Conservation (phyloP, 2,888 invertebrate genomes). For the Epiblema foenella region DNA sequence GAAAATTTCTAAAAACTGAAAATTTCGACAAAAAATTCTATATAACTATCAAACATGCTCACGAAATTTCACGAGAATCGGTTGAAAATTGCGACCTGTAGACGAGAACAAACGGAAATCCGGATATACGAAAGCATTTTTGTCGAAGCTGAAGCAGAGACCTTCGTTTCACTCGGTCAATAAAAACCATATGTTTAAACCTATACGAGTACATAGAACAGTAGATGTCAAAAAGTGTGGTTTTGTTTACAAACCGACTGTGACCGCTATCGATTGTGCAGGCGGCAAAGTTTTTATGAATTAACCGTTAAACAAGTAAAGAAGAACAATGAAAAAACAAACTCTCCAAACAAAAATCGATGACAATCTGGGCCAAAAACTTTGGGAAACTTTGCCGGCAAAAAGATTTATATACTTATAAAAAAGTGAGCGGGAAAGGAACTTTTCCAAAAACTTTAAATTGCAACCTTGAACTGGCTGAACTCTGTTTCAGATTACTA, state of each 20-base stretch:
- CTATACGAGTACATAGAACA: neutral
- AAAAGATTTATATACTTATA: slow-evolving; percentile 85
- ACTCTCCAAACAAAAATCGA: slow-evolving; percentile 86
- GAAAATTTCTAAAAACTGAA: too few relatives aligned
- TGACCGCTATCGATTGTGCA: slow-evolving; percentile 77
- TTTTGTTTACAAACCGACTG: slow-evolving; percentile 76
- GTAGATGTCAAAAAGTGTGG: slow-evolving; percentile 23
- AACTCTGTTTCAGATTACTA: slow-evolving; percentile 84
- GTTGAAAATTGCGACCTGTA: too few relatives aligned
- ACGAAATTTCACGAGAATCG: too few relatives aligned
- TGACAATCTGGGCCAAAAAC: slow-evolving; percentile 86
- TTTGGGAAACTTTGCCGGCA: slow-evolving; percentile 81
- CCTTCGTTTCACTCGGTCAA: too few relatives aligned
- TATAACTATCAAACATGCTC: too few relatives aligned
- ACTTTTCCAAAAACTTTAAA: slow-evolving; percentile 85
- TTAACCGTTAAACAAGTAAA: slow-evolving; percentile 85
- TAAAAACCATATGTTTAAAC: neutral
- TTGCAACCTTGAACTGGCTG: slow-evolving; percentile 84
- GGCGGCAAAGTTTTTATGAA: slow-evolving; percentile 84
- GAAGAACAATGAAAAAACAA: slow-evolving; percentile 86
- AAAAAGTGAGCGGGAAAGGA: slow-evolving; percentile 83
- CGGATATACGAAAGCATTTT: too few relatives aligned
- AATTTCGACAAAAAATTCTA: too few relatives aligned
- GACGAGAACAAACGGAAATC: too few relatives aligned
- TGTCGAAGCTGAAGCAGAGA: too few relatives aligned